A percentile compares a stretch with the other conserved stretches of the same genome.
Conservation (phyloP, 2,888 invertebrate species). For the Tromatobia lineatoria region DNA sequence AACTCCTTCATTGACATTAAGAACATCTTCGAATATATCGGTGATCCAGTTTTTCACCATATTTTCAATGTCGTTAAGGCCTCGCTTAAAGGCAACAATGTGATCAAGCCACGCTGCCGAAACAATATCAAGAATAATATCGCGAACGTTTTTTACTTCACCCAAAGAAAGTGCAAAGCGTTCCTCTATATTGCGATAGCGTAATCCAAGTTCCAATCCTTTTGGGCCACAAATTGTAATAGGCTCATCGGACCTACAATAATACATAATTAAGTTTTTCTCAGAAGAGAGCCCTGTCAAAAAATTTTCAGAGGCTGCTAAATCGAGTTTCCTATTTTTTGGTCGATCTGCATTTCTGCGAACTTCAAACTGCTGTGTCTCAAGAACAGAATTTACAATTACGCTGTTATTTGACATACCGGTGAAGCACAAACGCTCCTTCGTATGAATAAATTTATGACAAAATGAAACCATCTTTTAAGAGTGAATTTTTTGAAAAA, state of each 20-base stretch:
- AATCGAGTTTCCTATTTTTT: no score
- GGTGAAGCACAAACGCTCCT: no score
- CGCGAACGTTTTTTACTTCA: conserved; percentile 84
- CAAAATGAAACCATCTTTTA: no score
- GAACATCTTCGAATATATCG: conserved; percentile 86
- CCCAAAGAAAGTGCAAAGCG: conserved; percentile 85
- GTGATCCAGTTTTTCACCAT: conserved; percentile 87
- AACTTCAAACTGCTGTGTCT: no score
- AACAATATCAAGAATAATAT: conserved; percentile 85
- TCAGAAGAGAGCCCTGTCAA: no score
- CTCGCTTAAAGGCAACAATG: conserved; percentile 77
- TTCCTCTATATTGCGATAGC: conserved; percentile 84
- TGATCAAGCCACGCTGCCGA: conserved; percentile 86
- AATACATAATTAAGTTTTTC: neutral
- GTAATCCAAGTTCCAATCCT: conserved; percentile 78
- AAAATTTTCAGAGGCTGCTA: no score
- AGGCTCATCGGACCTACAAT: conserved; percentile 82
- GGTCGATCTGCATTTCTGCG: no score
- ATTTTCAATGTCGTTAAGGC: conserved; percentile 86
- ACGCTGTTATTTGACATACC: no score
- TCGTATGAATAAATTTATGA: no score
- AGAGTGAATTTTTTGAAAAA: no score
- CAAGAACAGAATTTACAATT: no score
- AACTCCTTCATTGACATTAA: conserved; percentile 86
- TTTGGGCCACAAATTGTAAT: conserved; percentile 86